Evolutionary conservation across 2,888 invertebrate species (phyloP).

Genomic region (Capitulum mitella): DNA sequence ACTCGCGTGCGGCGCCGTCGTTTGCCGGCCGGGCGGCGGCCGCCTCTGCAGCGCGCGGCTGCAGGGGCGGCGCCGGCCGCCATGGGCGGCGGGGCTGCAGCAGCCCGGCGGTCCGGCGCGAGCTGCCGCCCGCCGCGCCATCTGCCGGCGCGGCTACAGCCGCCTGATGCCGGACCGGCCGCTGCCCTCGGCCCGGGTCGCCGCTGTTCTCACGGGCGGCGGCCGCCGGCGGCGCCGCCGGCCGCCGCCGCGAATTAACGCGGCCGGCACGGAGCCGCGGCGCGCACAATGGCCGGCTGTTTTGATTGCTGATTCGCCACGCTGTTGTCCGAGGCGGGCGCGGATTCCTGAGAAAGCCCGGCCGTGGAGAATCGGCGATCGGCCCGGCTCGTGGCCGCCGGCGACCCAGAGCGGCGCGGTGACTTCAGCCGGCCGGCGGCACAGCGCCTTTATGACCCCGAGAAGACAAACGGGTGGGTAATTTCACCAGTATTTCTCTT

Average conservation of each 20-base stretch:
- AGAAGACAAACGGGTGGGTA: background rate
- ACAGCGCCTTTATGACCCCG: background rate
- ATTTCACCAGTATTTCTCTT: constrained; percentile 13
- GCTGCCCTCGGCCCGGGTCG: constrained; percentile 1
- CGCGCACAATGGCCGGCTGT: constrained; percentile 1
- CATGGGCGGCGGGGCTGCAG: background rate
- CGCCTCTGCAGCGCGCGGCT: background rate
- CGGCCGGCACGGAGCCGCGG: background rate
- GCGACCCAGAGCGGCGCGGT: background rate
- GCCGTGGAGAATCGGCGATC: background rate
- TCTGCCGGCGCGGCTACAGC: background rate
- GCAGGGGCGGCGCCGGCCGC: background rate
- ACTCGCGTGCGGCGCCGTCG: background rate
- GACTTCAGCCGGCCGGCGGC: background rate
- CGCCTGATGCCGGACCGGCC: background rate
- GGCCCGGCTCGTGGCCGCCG: background rate
- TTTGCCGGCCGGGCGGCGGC: background rate
- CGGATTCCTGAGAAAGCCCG: background rate
- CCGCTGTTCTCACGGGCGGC: background rate
- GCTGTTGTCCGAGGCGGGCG: background rate
- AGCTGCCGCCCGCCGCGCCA: background rate
- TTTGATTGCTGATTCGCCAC: background rate
- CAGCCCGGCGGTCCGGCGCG: background rate
- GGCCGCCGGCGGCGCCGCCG: constrained; percentile 3
- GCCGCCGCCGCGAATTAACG: background rate